Evolutionary conservation across 1,140 invertebrate species (phyloP).

Genomic region (Rhopalosiphum padi): DNA sequence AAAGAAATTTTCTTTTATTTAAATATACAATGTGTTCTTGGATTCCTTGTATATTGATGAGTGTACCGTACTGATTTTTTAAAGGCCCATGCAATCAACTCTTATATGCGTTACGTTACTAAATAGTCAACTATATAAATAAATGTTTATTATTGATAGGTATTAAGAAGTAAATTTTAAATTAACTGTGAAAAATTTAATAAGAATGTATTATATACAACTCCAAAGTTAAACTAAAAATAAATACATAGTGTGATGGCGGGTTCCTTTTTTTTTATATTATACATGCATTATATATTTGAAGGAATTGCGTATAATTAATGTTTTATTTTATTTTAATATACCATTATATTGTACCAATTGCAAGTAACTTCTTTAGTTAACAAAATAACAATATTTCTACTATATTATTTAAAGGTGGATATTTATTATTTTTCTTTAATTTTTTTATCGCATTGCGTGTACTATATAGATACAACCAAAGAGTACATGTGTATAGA

Average conservation of each 20-base stretch:
- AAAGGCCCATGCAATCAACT: constrained; percentile 28
- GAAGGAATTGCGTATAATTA: not conserved
- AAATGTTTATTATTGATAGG: not conserved
- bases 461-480: not conserved
- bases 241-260: not conserved
- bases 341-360: not conserved
- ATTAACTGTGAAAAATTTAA: not conserved
- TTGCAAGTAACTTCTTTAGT: not conserved
- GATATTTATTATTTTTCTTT: not conserved
- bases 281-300: not conserved
- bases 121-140: not conserved
- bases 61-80: constrained; percentile 35
- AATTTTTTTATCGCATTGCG: no score
- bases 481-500: not conserved
- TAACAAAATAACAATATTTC: not conserved
- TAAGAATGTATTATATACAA: not conserved
- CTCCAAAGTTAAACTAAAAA: not conserved
- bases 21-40: constrained; percentile 39
- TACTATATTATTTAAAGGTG: not conserved
- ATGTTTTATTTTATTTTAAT: not conserved
- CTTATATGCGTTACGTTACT: not conserved
- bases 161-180: not conserved
- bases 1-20: constrained; percentile 49
- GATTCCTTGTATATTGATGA: not conserved
- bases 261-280: not conserved